Conservation (phyloP, 2,113 vertebrate genomes). For the Mesitornis unicolor region DNA sequence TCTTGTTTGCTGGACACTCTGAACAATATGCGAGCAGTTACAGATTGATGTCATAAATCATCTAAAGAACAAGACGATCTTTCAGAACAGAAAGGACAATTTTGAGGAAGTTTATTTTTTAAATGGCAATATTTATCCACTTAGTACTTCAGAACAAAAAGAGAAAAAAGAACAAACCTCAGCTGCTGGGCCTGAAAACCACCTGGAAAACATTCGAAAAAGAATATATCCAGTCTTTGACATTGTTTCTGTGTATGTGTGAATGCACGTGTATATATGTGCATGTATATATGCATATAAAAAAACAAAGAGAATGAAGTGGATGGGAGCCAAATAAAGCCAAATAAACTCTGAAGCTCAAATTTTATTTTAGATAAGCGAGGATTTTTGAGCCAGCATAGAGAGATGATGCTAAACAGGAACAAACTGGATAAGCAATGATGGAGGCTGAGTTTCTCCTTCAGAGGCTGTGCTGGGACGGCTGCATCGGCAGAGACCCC, state of each 20-base stretch:
- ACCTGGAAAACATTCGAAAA: not conserved
- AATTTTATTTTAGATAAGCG: not conserved
- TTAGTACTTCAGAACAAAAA: not conserved
- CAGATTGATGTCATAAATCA: slow-evolving; percentile 51
- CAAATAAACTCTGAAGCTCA: not conserved
- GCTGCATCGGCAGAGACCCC: not conserved
- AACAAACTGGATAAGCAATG: not conserved
- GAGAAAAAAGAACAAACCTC: not conserved
- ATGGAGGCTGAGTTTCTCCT: not conserved
- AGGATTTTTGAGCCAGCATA: not conserved
- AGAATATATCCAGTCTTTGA: not conserved
- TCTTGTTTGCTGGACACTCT: slow-evolving; percentile 68
- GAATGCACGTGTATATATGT: not conserved
- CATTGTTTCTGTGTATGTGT: not conserved
- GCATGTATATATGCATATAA: not conserved
- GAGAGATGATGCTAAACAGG: not conserved
- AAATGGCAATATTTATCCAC: slow-evolving; percentile 27
- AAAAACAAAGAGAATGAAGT: not conserved
- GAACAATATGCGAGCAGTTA: slow-evolving; percentile 2
- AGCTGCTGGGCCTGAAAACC: not conserved
- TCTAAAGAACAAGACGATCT: slow-evolving; percentile 46
- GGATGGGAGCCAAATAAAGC: not conserved
- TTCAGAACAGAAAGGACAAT: slow-evolving; percentile 55
- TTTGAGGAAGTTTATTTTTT: slow-evolving; percentile 62
- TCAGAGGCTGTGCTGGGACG: not conserved